Evolutionary conservation across 2,797 vertebrate species (phyloP), one percentile per base, ranked within the genome.

Genomic region (Chelmon rostratus): DNA sequence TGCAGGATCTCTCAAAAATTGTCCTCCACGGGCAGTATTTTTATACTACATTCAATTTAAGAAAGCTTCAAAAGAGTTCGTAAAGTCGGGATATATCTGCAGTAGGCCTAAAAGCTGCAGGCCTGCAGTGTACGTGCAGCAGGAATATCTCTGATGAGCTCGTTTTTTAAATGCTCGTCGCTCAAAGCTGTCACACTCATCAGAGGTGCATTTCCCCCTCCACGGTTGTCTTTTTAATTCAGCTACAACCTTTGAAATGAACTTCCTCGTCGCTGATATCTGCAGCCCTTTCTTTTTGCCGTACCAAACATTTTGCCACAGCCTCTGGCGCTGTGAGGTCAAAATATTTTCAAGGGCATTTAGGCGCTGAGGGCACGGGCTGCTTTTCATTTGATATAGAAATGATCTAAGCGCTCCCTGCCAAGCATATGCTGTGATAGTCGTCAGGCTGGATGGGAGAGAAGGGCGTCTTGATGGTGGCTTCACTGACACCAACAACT

Each of bases 401-500:
- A 61, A 63, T 23, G 69, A 78, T 64, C 62, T 40, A 38, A 47
- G 38, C 63, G 46, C 38, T 37, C 31, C 15, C 23, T 19, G 21
- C 44, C 3, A 5, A 40, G 47, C 67, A n/a, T 10, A n/a, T 37
- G 53, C 58, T 38, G 76, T 64, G 1, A 13, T 2, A 57, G 70
- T 61, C 73, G 76, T 59, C 79, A n/a, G 40, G 69, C 69, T 61
- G 83, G 72, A 80, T 64, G 76, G 79, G 62, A 73, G 59, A 78
- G 82, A 72, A 74, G 81, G 83, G 88, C 83, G 90, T 81, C 86
- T 82, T 76, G 86, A 57, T 87, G 84, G 90, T 88, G 94, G 91
- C 90, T 90, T 88, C 90, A 90, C 86, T 89, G 86, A 91, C 89
- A 91, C 87, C 82, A 81, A 84, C 89, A 88, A 88, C 90, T 92